phyloP scores from a whole-genome alignment of 2,113 vertebrate species.

The Seriola quinqueradiata region DNA sequence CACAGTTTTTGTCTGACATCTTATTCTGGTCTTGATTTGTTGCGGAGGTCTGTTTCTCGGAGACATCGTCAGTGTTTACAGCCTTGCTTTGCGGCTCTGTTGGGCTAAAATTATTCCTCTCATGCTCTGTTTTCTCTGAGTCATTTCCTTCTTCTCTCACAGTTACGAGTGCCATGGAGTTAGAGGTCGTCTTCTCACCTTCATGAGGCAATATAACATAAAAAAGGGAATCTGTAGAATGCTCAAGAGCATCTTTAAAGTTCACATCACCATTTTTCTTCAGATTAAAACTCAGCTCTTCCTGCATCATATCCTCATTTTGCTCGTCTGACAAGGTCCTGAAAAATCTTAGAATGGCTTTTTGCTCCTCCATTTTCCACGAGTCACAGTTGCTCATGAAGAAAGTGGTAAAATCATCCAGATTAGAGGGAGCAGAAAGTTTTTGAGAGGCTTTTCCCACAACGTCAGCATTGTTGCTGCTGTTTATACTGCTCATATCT shows the following conservation, averaged over 20 bases:
- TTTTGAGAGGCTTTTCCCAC: conserved; percentile 18
- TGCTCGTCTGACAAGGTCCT: conserved; percentile 59
- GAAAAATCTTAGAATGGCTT: conserved; percentile 84
- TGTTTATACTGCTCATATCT: conserved; percentile 47
- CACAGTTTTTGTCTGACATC: neutral
- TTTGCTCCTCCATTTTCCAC: conserved; percentile 70
- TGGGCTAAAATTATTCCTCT: conserved; percentile 23
- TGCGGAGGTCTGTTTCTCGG: neutral
- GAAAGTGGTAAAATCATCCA: conserved; percentile 81
- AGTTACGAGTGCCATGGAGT: conserved; percentile 74
- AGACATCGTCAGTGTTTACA: neutral
- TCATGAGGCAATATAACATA: conserved; percentile 12
- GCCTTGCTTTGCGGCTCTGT: conserved; percentile 5
- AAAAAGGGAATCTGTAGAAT: conserved; percentile 7
- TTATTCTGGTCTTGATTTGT: conserved; percentile 28
- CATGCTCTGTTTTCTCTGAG: conserved; percentile 79
- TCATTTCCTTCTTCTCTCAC: conserved; percentile 82
- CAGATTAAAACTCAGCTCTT: conserved; percentile 20
- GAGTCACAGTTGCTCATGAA: conserved; percentile 78
- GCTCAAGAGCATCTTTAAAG: conserved; percentile 14
- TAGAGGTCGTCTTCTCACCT: conserved; percentile 15
- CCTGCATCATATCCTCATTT: conserved; percentile 20
- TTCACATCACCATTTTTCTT: conserved; percentile 37
- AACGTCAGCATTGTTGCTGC: conserved; percentile 47
- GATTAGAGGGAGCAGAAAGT: conserved; percentile 52